Evolutionary conservation across 2,113 vertebrate species (phyloP).

Genomic region (Pica pica): DNA sequence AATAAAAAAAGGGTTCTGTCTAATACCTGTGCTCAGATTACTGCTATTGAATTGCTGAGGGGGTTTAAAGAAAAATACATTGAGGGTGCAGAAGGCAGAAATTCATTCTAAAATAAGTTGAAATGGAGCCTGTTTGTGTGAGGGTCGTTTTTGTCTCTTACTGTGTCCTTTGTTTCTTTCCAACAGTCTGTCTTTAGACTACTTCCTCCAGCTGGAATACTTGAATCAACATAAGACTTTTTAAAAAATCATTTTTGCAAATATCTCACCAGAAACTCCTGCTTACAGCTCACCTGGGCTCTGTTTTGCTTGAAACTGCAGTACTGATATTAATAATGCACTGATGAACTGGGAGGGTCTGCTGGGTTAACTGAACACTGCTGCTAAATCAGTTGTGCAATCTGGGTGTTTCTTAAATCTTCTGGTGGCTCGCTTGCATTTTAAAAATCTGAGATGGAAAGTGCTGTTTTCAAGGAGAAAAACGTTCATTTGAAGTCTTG

Average conservation of each 20-base stretch:
- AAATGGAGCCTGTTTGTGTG: not conserved
- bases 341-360: not conserved
- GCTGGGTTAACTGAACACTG: not conserved
- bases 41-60: not conserved
- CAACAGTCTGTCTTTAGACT: conserved; percentile 21
- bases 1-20: not conserved
- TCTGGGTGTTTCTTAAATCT: not conserved
- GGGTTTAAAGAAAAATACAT: not conserved
- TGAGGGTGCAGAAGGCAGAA: not conserved
- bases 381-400: not conserved
- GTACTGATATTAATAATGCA: not conserved
- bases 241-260: not conserved
- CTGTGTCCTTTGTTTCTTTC: conserved; percentile 28
- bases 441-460: not conserved
- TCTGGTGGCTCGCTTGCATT: not conserved
- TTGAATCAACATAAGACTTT: not conserved
- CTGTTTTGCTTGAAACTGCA: not conserved
- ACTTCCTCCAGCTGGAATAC: conserved; percentile 48
- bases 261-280: not conserved
- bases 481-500: not conserved
- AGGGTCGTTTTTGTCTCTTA: not conserved
- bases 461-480: not conserved
- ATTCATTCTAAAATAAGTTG: not conserved
- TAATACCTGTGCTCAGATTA: not conserved
- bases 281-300: not conserved